Conservation (phyloP, 2,797 vertebrate genomes). For the Galago senegalensis region DNA sequence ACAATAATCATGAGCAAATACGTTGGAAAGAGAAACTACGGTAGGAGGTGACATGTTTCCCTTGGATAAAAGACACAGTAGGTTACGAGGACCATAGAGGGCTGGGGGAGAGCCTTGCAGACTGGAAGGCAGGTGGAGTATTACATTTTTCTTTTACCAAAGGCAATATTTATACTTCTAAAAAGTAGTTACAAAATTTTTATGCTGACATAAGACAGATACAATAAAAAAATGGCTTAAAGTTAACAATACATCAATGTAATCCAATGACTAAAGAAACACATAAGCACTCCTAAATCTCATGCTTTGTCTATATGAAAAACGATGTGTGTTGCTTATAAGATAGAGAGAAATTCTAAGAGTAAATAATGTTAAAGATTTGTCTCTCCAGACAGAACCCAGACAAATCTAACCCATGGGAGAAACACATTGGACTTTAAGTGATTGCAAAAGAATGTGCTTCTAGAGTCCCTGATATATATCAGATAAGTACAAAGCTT, state of each 20-base stretch:
- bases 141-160: neutral
- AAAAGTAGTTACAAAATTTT: slow-evolving; percentile 42
- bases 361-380: slow-evolving; percentile 67
- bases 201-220: slow-evolving; percentile 29
- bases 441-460: slow-evolving; percentile 12
- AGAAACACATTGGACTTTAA: slow-evolving; percentile 24
- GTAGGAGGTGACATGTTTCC: neutral
- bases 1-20: neutral
- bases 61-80: neutral
- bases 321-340: slow-evolving; percentile 13
- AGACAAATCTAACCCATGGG: slow-evolving; percentile 49
- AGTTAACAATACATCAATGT: neutral
- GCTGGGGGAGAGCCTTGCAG: no score
- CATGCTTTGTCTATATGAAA: slow-evolving; percentile 21
- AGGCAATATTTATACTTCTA: neutral
- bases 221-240: slow-evolving; percentile 1
- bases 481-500: slow-evolving; percentile 17
- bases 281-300: slow-evolving; percentile 34
- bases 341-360: slow-evolving; percentile 23
- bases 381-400: slow-evolving; percentile 44
- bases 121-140: neutral
- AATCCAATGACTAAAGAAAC: slow-evolving; percentile 43
- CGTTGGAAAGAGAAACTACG: neutral
- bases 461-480: slow-evolving; percentile 7
- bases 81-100: neutral